Base-by-base conservation (phyloP, 2,113 vertebrate genomes). In the Pipa parva region DNA sequence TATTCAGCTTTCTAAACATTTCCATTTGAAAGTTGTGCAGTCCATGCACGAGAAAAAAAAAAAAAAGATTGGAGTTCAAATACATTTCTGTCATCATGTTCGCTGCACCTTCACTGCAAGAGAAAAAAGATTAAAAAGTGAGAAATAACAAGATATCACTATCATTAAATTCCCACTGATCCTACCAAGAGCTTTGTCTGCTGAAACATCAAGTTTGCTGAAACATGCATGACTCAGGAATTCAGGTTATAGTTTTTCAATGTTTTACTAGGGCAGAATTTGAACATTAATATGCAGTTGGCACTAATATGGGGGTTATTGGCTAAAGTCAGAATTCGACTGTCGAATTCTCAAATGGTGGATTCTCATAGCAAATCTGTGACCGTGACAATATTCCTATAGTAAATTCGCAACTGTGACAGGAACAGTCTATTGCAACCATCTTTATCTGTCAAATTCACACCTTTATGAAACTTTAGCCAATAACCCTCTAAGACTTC, bases 211-310 rank as follows among this genome's bases (percentile, higher is more conserved):
- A n/a, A n/a, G 46, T 24, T 7, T 4, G 17, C 13, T 4, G 17
- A 49, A 21, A 49, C 20, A 18, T 49, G 46, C 12, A 49, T 49
- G 46, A 49, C 46, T 49, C 46, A 49, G 46, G 46, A 49, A 21
- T 5, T 49, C 21, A 2, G 17, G 2, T 42, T 42, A 5, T n/a
- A 15, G 15, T 42, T 42, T n/a, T n/a, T 42, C 13, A 42, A 15
- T n/a, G 39, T 42, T 42, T 42, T 42, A 42, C 11, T 17, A 12
- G 7, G 3, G 5, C 39, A 42, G 17, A 42, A 42, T n/a, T 42
- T n/a, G 39, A n/a, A 42, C 39, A 42, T 42, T 42, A 42, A 42
- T n/a, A 42, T 42, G 39, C 17, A 18, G 7, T 5, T n/a, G 13
- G 13, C 29, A 31, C 29, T 31, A 31, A 31, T 31, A 31, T 31